Conservation (phyloP, 1,140 invertebrate genomes). For the Rhyzopertha dominica region DNA sequence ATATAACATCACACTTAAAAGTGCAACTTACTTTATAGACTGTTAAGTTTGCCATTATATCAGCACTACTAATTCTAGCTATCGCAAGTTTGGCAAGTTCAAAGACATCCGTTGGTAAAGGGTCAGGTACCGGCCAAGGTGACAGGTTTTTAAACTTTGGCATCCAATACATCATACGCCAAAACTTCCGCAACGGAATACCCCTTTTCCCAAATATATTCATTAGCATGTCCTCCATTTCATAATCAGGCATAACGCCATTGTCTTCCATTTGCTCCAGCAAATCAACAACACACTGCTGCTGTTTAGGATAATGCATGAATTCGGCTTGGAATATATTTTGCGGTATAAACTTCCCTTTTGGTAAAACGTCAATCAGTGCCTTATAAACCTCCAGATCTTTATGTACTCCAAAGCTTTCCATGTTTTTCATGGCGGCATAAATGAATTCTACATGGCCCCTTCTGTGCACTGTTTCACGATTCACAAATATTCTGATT, state of each 20-base stretch:
- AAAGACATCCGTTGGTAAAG: slow-evolving; percentile 65
- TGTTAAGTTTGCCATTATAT: slow-evolving; percentile 66
- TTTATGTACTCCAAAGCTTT: slow-evolving; percentile 83
- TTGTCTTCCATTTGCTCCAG: slow-evolving; percentile 88
- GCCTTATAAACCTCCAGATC: slow-evolving; percentile 91
- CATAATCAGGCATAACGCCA: slow-evolving; percentile 84
- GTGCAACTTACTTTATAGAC: no score
- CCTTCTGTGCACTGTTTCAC: slow-evolving; percentile 54
- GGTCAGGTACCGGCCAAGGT: slow-evolving; percentile 80
- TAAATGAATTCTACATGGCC: slow-evolving; percentile 94
- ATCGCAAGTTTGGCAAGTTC: slow-evolving; percentile 85
- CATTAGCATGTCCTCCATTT: slow-evolving; percentile 75
- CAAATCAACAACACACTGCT: slow-evolving; percentile 82
- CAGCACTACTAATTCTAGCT: slow-evolving; percentile 79
- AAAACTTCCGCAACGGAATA: slow-evolving; percentile 75
- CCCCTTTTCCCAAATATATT: slow-evolving; percentile 79
- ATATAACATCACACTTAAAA: no score
- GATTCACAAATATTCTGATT: slow-evolving; percentile 63
- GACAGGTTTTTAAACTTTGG: slow-evolving; percentile 91
- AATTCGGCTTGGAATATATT: slow-evolving; percentile 83
- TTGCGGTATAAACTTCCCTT: slow-evolving; percentile 78
- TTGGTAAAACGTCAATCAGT: slow-evolving; percentile 86
- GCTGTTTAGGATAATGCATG: slow-evolving; percentile 91
- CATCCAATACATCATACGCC: slow-evolving; percentile 97
- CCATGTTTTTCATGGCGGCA: slow-evolving; percentile 80